These are phyloP conservation scores for Bombus cullumanus DNA, from an alignment of 1,140 invertebrate species.

Conservation along the genomic window DNA sequence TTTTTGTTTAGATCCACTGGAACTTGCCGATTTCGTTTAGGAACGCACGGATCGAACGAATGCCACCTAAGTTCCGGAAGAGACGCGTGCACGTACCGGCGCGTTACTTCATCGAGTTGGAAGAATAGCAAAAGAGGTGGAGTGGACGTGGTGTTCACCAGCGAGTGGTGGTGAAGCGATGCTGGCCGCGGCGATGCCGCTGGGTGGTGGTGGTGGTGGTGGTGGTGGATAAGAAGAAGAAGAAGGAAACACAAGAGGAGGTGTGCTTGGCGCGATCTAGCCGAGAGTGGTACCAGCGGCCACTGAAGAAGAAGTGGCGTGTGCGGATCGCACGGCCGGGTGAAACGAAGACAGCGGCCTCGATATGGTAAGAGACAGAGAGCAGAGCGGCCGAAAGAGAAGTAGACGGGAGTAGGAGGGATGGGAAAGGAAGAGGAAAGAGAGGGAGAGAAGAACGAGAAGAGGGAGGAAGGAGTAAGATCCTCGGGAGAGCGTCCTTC, in stretches of 20 bases:
- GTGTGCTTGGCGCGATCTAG: constrained; percentile 69
- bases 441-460: constrained; percentile 32
- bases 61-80: constrained; percentile 34
- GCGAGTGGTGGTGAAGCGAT: constrained; percentile 35
- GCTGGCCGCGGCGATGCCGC: neutral
- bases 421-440: constrained; percentile 41
- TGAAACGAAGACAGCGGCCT: constrained; percentile 66
- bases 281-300: constrained; percentile 69
- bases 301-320: constrained; percentile 72
- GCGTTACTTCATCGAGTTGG: constrained; percentile 36
- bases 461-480: constrained; percentile 40
- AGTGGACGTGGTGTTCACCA: constrained; percentile 31
- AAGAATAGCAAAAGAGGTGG: constrained; percentile 47
- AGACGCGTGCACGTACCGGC: constrained; percentile 17
- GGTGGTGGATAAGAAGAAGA: constrained; percentile 39
- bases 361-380: constrained; percentile 65
- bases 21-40: neutral
- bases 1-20: neutral
- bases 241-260: constrained; percentile 51
- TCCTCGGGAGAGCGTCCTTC: constrained; percentile 41
- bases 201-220: constrained; percentile 22
- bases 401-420: constrained; percentile 60
- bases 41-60: neutral
- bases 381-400: constrained; percentile 58
- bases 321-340: constrained; percentile 68